Evolutionary conservation across 2,113 vertebrate species (phyloP).

Genomic region (Chitala chitala): DNA sequence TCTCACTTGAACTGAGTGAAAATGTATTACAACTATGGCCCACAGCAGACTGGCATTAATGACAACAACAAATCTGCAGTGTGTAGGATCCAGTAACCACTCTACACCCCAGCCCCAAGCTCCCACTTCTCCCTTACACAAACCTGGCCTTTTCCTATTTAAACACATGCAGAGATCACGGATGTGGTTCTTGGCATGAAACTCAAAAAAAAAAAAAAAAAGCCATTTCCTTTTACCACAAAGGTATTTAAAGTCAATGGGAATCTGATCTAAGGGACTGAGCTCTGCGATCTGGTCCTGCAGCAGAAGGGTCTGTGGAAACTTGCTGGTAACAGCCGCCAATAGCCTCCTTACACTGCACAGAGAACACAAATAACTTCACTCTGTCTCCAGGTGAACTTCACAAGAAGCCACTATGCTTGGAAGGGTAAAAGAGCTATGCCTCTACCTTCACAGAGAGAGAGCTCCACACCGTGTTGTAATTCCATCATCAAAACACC

Average conservation of each 20-base stretch:
- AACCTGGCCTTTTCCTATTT: constrained; percentile 25
- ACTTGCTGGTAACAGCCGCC: constrained; percentile 5
- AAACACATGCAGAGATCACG: constrained; percentile 24
- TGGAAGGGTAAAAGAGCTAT: background rate
- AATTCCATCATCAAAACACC: too few relatives aligned
- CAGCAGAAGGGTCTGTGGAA: constrained; percentile 22
- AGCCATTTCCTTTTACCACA: constrained; percentile 21
- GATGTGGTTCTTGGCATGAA: constrained; percentile 39
- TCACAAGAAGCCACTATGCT: background rate
- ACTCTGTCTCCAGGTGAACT: background rate
- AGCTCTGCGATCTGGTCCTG: constrained; percentile 11
- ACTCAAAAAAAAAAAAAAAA: constrained; percentile 19
- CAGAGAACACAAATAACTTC: too few relatives aligned
- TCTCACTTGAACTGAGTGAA: too few relatives aligned
- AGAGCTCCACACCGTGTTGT: too few relatives aligned
- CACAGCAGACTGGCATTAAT: too few relatives aligned
- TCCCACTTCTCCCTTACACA: background rate
- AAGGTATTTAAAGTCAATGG: constrained; percentile 18
- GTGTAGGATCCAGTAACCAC: background rate
- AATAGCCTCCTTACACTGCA: constrained; percentile 13
- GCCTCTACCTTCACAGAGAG: too few relatives aligned
- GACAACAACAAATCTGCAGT: background rate
- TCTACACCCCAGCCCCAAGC: background rate
- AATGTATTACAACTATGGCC: too few relatives aligned
- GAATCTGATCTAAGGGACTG: constrained; percentile 21